Conservation (phyloP, 2,888 invertebrate genomes). For the Cynaeus angustus region DNA sequence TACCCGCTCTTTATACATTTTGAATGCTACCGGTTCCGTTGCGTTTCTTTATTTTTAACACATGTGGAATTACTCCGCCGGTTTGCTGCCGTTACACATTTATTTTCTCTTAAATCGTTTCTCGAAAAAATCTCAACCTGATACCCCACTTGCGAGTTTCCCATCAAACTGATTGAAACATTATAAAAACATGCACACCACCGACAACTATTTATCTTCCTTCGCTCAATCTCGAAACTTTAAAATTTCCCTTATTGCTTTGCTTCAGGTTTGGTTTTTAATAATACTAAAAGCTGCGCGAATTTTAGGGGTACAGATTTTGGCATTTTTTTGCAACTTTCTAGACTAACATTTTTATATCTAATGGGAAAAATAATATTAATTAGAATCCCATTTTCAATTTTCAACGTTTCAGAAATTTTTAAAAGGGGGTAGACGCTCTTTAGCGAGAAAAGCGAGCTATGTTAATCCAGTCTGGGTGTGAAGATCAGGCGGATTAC, state of each 20-base stretch:
- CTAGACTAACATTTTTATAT: too few species aligned
- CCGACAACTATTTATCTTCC: constrained; percentile 48
- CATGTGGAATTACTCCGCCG: constrained; percentile 5
- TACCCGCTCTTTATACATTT: constrained; percentile 28
- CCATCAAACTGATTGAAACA: constrained; percentile 54
- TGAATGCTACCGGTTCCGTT: constrained; percentile 10
- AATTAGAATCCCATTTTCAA: too few species aligned
- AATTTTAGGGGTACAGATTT: constrained; percentile 5
- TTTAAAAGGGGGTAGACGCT: too few species aligned
- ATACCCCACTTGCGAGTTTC: constrained; percentile 48
- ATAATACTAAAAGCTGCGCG: constrained; percentile 41
- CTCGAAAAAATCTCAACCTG: constrained; percentile 51
- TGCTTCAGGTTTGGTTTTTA: constrained; percentile 39
- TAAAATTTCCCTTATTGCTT: constrained; percentile 50
- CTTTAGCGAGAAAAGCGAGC: too few species aligned
- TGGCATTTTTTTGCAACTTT: too few species aligned
- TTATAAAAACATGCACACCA: constrained; percentile 52
- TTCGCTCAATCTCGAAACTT: constrained; percentile 50
- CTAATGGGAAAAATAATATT: too few species aligned
- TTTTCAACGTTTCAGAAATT: too few species aligned
- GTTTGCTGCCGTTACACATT: constrained; percentile 23
- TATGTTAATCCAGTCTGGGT: too few species aligned
- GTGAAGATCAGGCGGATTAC: too few species aligned
- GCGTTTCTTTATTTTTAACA: constrained; percentile 31
- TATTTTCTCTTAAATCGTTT: constrained; percentile 40